Evolutionary conservation across 2,888 invertebrate genomes (phyloP), one percentile per base, ranked within the genome.

Genomic region (Ellobium chinense): DNA sequence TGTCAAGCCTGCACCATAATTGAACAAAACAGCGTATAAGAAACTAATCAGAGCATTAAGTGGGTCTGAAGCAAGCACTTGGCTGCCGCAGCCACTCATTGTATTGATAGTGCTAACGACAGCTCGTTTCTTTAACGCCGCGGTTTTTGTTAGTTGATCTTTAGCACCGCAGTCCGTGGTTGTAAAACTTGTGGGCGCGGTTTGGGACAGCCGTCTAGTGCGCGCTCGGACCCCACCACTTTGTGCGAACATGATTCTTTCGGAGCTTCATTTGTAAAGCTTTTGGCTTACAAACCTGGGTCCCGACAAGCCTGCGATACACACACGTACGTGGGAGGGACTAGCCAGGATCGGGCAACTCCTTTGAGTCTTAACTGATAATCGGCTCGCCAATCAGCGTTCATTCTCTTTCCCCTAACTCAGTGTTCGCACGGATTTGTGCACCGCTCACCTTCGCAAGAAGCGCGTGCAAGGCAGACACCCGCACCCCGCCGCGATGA

Each of bases 301-400:
- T 34, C 34, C 34, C 21, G 2, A n/a, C 56, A 31, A 27, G 5
- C 14, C 39, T 46, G 14, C 29, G 46, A 68, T 36, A 66, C 37
- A 58, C 1, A 29, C 70, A 70, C 62, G 62, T 36, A 46, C 7
- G 73, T 54, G 56, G 65, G 75, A 65, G 75, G 75, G 65, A 65
- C 75, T 75, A 54, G 31, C 36, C 5, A 31, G 65, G 54, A 62
- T 18, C 62, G 54, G 74, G 39, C 31, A 65, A 75, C 75, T 63
- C 63, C 65, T 65, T 60, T 34, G 65, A 63, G n/a, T 3, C 65
- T 29, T 65, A 65, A 65, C 65, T 75, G 75, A 75, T 75, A 75
- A 75, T 75, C 75, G 46, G 34, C 54, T 75, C 75, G n/a, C 75
- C 75, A 75, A 75, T 75, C 75, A 65, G 75, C 65, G 36, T 70